Base-by-base conservation (phyloP, 2,113 vertebrate species). In the Mesocricetus auratus region DNA sequence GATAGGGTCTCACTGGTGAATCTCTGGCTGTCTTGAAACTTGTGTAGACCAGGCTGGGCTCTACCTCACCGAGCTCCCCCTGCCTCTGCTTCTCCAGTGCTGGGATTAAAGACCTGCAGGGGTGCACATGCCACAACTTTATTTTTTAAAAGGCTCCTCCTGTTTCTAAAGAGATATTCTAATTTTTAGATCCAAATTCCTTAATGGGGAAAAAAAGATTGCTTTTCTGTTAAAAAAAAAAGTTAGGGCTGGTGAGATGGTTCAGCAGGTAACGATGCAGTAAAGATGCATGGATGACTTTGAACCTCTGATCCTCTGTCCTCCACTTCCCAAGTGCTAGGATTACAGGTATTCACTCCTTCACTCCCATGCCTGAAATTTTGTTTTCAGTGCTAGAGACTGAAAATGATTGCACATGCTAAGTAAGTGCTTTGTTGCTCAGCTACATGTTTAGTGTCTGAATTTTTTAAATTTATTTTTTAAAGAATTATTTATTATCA, bases 141-240 rank as follows among this genome's bases (percentile, higher is more conserved):
- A 36, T 31, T 82, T 90, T 85, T 86, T 42, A 36, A 81, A 56
- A 68, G 31, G 58, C 24, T 1, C 31, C 73, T 68, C 47, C 19
- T 22, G 3, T 45, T 74, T 74, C 74, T 39, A 62, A 82, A 74
- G 16, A 60, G 45, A n/a, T 53, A 29, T 86, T 90, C 74, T 8
- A 74, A 87, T 66, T 85, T 94, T 95, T 92, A 89, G 94, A 86
- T 74, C 75, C 33, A 58, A 83, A 71, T 58, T 87, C 82, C 75
- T 71, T 71, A 69, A 62, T 73, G 21, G 36, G 21, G 36, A 87
- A 86, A 69, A 31, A 45, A 3, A 31, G 13, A 69, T 74, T n/a
- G 8, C 79, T 74, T 89, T 92, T 78, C 47, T 69, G 6, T 90
- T 56, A 94, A 86, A 85, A 60, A 66, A 73, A 78, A 53, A 79